These are phyloP conservation scores for Bilobella aurantiaca DNA, from an alignment of 1,140 invertebrate genomes.

Conservation along the genomic window DNA sequence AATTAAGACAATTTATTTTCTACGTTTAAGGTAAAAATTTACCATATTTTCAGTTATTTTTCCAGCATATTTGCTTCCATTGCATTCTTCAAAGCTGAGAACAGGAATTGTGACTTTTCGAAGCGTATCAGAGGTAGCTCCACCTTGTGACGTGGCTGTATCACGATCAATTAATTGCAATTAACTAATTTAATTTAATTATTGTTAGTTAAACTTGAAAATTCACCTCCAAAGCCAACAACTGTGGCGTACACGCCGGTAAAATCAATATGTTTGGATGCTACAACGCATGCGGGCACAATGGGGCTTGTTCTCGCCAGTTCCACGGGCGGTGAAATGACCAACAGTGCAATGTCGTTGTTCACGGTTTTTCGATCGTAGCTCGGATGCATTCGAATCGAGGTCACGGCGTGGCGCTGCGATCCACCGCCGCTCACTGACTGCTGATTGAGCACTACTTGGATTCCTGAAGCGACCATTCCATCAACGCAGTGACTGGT, in stretches of 20 bases:
- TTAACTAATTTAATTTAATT: not conserved
- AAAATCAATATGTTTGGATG: constrained; percentile 16
- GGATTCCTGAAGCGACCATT: constrained; percentile 5
- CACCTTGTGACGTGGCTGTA: constrained; percentile 20
- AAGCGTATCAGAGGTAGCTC: constrained; percentile 8
- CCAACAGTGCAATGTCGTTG: constrained; percentile 10
- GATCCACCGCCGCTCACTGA: constrained; percentile 51
- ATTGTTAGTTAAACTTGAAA: not conserved
- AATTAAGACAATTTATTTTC: no score
- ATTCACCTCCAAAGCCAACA: constrained; percentile 10
- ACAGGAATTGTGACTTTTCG: constrained; percentile 23
- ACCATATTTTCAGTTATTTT: constrained; percentile 33
- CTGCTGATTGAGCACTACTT: constrained; percentile 40
- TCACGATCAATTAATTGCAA: no score
- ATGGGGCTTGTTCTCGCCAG: constrained; percentile 11
- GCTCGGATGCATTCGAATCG: constrained; percentile 54
- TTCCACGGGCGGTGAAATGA: constrained; percentile 6
- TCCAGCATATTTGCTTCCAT: constrained; percentile 20
- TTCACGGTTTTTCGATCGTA: constrained; percentile 3
- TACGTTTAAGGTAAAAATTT: no score
- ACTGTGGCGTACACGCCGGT: constrained; percentile 19
- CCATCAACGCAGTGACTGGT: constrained; percentile 22
- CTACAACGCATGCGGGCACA: constrained; percentile 22
- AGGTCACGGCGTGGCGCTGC: constrained; percentile 45
- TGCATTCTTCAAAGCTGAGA: constrained; percentile 19